Percentiles rank a stretch among this genome's conserved stretches.
phyloP scores from a whole-genome alignment of 2,113 vertebrate species.

The Hippocampus guttulatus region DNA sequence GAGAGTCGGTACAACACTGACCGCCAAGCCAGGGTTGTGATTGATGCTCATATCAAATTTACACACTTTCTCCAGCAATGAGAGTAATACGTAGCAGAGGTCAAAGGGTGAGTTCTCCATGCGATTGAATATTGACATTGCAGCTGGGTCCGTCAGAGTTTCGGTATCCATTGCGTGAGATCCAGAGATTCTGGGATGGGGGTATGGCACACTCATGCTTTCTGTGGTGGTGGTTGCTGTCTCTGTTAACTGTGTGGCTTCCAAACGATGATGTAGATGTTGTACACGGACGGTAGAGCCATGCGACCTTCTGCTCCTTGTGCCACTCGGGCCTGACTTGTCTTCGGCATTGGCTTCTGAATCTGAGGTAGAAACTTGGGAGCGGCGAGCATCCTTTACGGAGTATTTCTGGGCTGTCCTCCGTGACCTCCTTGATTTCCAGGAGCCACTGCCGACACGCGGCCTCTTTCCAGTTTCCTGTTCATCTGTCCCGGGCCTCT shows the following conservation, averaged over 20 bases:
- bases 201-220: conserved; percentile 65
- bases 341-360: conserved; percentile 88
- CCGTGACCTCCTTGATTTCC: conserved; percentile 73
- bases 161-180: conserved; percentile 62
- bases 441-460: conserved; percentile 65
- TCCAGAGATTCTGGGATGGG: conserved; percentile 52
- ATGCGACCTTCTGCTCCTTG: conserved; percentile 72
- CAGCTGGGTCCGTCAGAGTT: conserved; percentile 73
- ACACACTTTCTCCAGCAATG: conserved; percentile 90
- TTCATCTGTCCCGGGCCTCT: conserved; percentile 73
- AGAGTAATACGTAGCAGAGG: conserved; percentile 86
- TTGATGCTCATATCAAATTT: conserved; percentile 87
- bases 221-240: conserved; percentile 32
- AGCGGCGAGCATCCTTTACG: conserved; percentile 82
- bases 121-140: conserved; percentile 74
- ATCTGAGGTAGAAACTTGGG: conserved; percentile 89
- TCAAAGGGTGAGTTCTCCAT: conserved; percentile 89
- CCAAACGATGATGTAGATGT: conserved; percentile 57
- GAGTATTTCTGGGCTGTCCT: conserved; percentile 82
- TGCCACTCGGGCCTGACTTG: conserved; percentile 51
- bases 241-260: conserved; percentile 43
- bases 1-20: conserved; percentile 85
- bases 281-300: conserved; percentile 70
- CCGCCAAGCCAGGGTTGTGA: conserved; percentile 82
- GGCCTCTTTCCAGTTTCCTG: conserved; percentile 66